Conservation (phyloP, 2,797 vertebrate species). For the Pseudotriccus pelzelni region DNA sequence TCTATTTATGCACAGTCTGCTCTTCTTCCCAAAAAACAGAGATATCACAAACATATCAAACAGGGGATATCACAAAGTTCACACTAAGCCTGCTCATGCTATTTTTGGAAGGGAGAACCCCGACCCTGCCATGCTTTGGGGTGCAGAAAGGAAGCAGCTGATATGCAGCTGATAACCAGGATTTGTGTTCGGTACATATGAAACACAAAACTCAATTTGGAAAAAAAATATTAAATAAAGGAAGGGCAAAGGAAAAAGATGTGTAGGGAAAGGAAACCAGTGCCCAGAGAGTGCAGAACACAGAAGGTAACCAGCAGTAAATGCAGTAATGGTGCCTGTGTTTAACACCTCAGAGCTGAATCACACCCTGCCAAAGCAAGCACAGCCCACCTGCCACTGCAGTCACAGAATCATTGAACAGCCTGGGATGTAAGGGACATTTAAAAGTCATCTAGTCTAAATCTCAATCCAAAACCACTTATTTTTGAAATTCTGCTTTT, state of each 20-base stretch:
- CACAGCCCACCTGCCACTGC: background rate
- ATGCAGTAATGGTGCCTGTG: fast-evolving
- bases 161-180: background rate
- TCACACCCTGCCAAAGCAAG: fast-evolving
- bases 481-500: background rate
- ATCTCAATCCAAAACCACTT: fast-evolving
- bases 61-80: background rate
- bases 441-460: background rate
- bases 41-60: background rate
- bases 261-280: background rate
- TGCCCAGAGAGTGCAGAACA: background rate
- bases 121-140: background rate
- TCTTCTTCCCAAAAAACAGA: background rate
- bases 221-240: background rate
- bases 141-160: background rate
- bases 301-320: background rate
- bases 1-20: background rate
- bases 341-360: background rate
- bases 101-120: background rate
- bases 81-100: background rate
- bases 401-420: fast-evolving
- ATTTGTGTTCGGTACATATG: background rate
- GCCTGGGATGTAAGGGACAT: background rate
- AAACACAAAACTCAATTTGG: background rate
- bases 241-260: background rate